These are phyloP conservation scores for Akabosia matsudoensis DNA, from an alignment of 1,140 invertebrate species.

Conservation along the genomic window DNA sequence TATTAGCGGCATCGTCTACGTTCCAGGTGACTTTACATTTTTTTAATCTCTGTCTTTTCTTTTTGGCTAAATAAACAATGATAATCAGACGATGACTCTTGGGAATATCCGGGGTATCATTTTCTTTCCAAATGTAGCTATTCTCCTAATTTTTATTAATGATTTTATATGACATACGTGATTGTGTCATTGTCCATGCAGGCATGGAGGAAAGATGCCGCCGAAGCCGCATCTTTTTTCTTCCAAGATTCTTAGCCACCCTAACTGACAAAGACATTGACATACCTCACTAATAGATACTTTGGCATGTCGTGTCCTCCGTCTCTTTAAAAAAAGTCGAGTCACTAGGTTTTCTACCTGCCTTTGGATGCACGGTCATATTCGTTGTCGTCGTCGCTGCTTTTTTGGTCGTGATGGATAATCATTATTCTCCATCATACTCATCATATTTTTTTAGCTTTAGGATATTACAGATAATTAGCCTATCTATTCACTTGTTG, in stretches of 20 bases:
- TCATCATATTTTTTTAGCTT: slow-evolving; percentile 2
- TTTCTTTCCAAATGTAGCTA: not conserved
- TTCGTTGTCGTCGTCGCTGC: not conserved
- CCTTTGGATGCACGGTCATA: not conserved
- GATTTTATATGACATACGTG: not conserved
- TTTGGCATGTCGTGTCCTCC: not conserved
- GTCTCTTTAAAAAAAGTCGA: not conserved
- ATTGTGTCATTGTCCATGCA: not conserved
- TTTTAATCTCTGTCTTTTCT: too few relatives aligned
- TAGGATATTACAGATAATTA: slow-evolving; percentile 19
- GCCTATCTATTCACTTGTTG: not conserved
- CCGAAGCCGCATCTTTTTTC: not conserved
- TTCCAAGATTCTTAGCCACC: not conserved
- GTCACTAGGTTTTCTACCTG: not conserved
- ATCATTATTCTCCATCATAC: slow-evolving; percentile 10
- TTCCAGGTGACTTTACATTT: not conserved
- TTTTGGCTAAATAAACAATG: not conserved
- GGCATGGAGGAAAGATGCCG: not conserved
- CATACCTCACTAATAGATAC: slow-evolving; percentile 25
- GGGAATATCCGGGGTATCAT: not conserved
- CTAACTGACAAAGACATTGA: slow-evolving; percentile 3
- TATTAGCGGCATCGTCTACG: not conserved
- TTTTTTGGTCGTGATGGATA: slow-evolving; percentile 16
- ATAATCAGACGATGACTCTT: not conserved
- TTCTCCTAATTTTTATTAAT: slow-evolving; percentile 15